Evolutionary conservation across 2,888 invertebrate genomes (phyloP), one percentile per base, ranked within the genome.

Genomic region (Nymphalis c-album): DNA sequence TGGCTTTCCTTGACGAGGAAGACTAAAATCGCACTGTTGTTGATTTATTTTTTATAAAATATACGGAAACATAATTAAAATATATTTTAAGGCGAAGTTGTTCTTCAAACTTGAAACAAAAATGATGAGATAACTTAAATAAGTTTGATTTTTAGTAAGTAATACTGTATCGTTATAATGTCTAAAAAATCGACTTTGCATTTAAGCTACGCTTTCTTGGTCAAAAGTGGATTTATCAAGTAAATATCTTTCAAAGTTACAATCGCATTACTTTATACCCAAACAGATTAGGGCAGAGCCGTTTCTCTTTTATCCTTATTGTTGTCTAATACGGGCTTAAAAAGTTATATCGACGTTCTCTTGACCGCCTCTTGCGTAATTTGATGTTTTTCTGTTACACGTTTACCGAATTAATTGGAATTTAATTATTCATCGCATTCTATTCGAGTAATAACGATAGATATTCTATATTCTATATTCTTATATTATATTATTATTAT

Each of bases 311-410:
- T 47, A 59, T 67, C 47, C 60, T 60, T 48, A 55, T 63, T 60
- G 51, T 67, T 63, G 59, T 55, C 55, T 63, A 63, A 67, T 63
- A 63, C 53, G 67, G 60, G 26, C 26, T 53, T 63, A 63, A 35
- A 46, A 48, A 53, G 59, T 53, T 51, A 53, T 59, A 60, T 67
- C 60, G 63, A 63, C 47, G 47, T 67, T 51, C 16, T 40, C 47
- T 63, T 60, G 51, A 46, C 58, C 59, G 67, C 46, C 46, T 58
- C 22, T 67, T 67, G 26, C 46, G 62, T 62, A 50, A 57, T 35
- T 50, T 26, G 48, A 26, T 57, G 40, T 62, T 67, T n/a, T 48
- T 67, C 58, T 48, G 51, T 48, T 60, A 66, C 35, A 8, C 13
- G 26, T 57, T 51, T 46, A 51, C n/a, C 22, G 16, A 18, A 45